phyloP scores from a whole-genome alignment of 2,888 invertebrate genomes.

The Mythimna loreyi region DNA sequence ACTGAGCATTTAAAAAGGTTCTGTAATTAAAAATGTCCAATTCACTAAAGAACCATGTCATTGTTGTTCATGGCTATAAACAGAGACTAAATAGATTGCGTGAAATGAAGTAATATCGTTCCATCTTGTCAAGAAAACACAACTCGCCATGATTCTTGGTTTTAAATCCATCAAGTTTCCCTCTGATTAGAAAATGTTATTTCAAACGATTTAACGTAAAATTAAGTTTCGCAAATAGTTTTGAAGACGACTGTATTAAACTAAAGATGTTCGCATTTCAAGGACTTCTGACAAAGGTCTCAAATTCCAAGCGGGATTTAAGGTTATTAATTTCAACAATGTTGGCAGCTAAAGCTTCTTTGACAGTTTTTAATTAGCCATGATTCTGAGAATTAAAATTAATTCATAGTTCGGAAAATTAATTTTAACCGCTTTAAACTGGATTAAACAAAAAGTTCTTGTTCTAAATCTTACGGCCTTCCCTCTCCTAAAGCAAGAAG shows the following conservation, averaged over 20 bases:
- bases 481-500: too few species aligned
- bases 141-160: conserved; percentile 32
- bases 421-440: background rate
- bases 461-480: too few species aligned
- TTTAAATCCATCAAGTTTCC: conserved; percentile 8
- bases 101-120: conserved; percentile 39
- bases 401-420: conserved; percentile 11
- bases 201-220: conserved; percentile 1
- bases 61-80: conserved; percentile 8
- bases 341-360: conserved; percentile 41
- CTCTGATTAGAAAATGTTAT: conserved; percentile 4
- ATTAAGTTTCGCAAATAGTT: conserved; percentile 10
- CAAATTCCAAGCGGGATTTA: conserved; percentile 45
- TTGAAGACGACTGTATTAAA: conserved; percentile 46
- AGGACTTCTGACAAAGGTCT: conserved; percentile 43
- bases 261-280: conserved; percentile 31
- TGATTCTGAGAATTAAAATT: conserved; percentile 50
- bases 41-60: background rate
- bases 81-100: conserved; percentile 12
- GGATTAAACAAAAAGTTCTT: background rate
- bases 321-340: conserved; percentile 28
- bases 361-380: conserved; percentile 54
- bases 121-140: conserved; percentile 7
- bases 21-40: background rate
- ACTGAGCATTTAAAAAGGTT: background rate